Evolutionary conservation across 2,113 vertebrate species (phyloP), one percentile per base, ranked within the genome.

Genomic region (Lycaon pictus): DNA sequence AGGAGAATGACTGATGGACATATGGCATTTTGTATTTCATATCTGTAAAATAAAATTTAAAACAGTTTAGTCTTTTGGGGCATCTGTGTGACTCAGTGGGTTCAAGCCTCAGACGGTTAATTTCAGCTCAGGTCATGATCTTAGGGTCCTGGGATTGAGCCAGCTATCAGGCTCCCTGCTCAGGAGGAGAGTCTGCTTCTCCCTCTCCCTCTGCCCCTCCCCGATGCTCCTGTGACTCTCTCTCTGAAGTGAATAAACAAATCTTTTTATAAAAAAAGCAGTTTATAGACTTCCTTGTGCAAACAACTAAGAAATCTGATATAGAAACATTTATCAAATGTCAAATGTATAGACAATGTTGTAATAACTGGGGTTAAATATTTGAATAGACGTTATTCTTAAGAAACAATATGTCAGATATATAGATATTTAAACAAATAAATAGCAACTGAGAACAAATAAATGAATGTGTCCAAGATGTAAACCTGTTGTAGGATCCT

Each of bases 321-420:
- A 71, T 29, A 27, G 20, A 93, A 77, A 95, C 25, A 92, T 67
- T 85, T 83, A 60, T 95, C 16, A 79, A 72, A 25, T 92, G 19
- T 77, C 43, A 63, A 67, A 6, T 65, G 72, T 48, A 48, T 76
- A 48, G 43, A 7, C 12, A 76, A 48, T 48, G 43, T 69, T 69
- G 7, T 93, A 35, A 9, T 83, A 51, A 79, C 2, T 79, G 15
- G 35, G 5, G 29, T 76, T n/a, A 76, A 89, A 71, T 11, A 95
- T 81, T 69, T 91, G 25, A 97, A 37, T 53, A 89, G 25, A 5
- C 17, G 67, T 9, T 84, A 35, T 72, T 82, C 19, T 93, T 29
- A 16, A 67, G 72, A 65, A 94, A 72, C 71, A 88, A 15, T 90
- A 48, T 76, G 90, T 2, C 20, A 80, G 7, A 23, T 25, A 96